These are phyloP conservation scores for Pseudorasbora parva DNA, from an alignment of 2,113 vertebrate species.

Conservation along the genomic window DNA sequence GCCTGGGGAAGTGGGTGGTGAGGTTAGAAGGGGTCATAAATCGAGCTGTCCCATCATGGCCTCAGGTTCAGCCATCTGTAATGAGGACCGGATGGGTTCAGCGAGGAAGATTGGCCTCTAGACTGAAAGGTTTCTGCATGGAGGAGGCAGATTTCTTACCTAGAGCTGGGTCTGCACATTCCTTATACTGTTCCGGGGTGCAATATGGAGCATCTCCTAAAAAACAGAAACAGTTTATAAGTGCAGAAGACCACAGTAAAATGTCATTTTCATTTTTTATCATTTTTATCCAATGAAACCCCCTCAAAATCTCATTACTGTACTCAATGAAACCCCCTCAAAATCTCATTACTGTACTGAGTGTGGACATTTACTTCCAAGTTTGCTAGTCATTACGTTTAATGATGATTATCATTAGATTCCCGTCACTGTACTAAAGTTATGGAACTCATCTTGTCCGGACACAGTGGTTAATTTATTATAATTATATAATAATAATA, in stretches of 20 bases:
- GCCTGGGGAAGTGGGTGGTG: background rate
- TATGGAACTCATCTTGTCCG: background rate
- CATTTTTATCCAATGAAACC: too few relatives aligned
- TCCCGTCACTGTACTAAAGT: background rate
- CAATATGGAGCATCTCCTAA: conserved; percentile 96
- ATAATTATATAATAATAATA: background rate
- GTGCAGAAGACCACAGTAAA: background rate
- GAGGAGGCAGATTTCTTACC: conserved; percentile 77
- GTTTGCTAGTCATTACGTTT: background rate
- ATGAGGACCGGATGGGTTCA: conserved; percentile 37
- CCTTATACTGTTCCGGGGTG: conserved; percentile 98
- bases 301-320: background rate
- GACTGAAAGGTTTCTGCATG: background rate
- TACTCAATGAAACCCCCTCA: background rate
- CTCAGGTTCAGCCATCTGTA: conserved; percentile 39
- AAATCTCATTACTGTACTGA: background rate
- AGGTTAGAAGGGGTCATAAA: conserved; percentile 37
- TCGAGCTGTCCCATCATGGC: conserved; percentile 24
- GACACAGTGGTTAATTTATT: background rate
- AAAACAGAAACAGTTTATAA: conserved; percentile 20
- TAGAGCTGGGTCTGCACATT: conserved; percentile 94
- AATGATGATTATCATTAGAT: background rate
- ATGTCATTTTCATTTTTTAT: too few relatives aligned
- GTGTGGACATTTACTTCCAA: background rate
- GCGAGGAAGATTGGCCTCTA: background rate